A percentile compares a stretch with the other conserved stretches of the same genome.
phyloP scores from a whole-genome alignment of 1,140 invertebrate genomes.

The Drosophila sucinea region DNA sequence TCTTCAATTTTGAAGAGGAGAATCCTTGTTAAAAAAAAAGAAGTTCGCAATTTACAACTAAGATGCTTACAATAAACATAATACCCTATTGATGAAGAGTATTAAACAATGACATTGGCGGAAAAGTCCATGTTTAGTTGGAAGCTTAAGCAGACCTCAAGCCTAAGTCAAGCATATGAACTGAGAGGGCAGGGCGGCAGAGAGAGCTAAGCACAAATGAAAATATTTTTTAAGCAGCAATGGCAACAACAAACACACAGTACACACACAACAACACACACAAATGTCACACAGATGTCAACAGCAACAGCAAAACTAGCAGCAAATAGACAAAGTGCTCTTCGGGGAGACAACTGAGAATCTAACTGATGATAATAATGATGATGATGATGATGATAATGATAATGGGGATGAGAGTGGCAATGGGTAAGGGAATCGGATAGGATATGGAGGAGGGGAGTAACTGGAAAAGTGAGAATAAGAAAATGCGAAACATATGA shows the following conservation, averaged over 20 bases:
- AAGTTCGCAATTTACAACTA: no score
- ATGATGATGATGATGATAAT: conserved; percentile 31
- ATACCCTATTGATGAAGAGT: not conserved
- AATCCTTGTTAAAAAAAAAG: no score
- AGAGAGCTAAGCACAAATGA: conserved; percentile 56
- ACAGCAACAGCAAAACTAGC: conserved; percentile 47
- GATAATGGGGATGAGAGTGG: not conserved
- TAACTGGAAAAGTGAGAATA: not conserved
- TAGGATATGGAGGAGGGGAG: not conserved
- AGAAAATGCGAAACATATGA: conserved; percentile 31
- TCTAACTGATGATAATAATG: conserved; percentile 13
- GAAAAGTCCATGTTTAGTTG: conserved; percentile 11
- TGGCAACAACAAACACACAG: conserved; percentile 19
- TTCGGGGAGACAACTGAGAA: conserved; percentile 6
- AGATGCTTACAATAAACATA: not conserved
- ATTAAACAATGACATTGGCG: conserved; percentile 7
- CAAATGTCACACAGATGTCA: conserved; percentile 56
- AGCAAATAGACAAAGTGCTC: conserved; percentile 14
- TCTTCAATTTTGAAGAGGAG: no score
- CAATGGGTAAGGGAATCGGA: not conserved
- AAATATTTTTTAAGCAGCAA: conserved; percentile 50
- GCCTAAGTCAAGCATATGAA: conserved; percentile 15
- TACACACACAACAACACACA: not conserved
- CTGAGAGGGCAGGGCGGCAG: not conserved
- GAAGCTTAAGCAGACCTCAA: conserved; percentile 11